Evolutionary conservation across 2,113 vertebrate genomes (phyloP).

Genomic region (Anoura caudifer): DNA sequence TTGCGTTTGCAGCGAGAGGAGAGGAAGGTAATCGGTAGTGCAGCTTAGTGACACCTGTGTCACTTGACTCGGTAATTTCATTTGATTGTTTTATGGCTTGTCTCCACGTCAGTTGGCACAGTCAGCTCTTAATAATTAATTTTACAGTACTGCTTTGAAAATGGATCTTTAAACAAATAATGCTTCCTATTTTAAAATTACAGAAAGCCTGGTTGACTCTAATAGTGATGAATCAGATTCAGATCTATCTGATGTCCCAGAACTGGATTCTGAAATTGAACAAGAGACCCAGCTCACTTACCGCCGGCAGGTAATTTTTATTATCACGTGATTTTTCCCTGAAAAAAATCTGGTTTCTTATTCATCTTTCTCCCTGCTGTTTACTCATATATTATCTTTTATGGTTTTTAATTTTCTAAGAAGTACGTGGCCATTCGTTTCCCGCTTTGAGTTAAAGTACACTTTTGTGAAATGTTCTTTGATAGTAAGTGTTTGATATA

Average conservation of each 20-base stretch:
- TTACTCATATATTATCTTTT: background rate
- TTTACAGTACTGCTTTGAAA: constrained; percentile 49
- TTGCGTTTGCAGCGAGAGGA: constrained; percentile 39
- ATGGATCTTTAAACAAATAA: constrained; percentile 20
- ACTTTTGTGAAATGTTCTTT: background rate
- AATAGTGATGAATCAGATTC: constrained; percentile 99
- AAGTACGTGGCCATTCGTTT: background rate
- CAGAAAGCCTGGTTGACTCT: constrained; percentile 95
- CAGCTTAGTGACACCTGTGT: constrained; percentile 45
- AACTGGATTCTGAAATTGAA: constrained; percentile 99
- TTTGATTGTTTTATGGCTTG: constrained; percentile 31
- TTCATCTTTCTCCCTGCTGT: background rate
- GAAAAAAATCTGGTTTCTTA: background rate
- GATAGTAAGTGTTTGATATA: constrained; percentile 6
- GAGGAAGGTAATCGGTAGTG: constrained; percentile 24
- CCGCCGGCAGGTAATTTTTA: constrained; percentile 87
- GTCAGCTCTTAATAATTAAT: constrained; percentile 47
- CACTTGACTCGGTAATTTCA: constrained; percentile 43
- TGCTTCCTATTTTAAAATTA: constrained; percentile 60
- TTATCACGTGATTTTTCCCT: background rate
- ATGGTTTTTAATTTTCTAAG: constrained; percentile 2
- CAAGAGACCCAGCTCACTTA: constrained; percentile 98
- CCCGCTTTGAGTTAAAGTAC: background rate
- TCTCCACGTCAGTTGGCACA: constrained; percentile 24
- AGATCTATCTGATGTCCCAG: constrained; percentile 97